A percentile compares a stretch with the other conserved stretches of the same genome.
These are phyloP conservation scores for Neoascia interrupta DNA, from an alignment of 2,888 invertebrate genomes.

Conservation along the genomic window DNA sequence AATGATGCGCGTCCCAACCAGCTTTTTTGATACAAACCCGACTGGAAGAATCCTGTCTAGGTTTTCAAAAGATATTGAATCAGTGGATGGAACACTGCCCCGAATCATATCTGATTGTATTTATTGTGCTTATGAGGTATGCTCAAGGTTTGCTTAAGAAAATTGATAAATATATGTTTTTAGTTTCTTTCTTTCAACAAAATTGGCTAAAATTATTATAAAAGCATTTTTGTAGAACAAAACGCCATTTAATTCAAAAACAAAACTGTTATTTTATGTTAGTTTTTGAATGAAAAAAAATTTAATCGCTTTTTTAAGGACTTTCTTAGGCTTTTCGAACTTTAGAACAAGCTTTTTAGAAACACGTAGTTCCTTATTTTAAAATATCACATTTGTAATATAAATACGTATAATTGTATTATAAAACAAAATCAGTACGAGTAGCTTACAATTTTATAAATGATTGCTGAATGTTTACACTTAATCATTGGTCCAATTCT, in stretches of 20 bases:
- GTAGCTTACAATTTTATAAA: too few relatives aligned
- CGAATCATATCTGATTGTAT: constrained; percentile 81
- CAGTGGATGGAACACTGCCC: constrained; percentile 79
- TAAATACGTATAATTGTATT: too few relatives aligned
- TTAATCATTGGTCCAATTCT: too few relatives aligned
- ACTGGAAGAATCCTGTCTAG: constrained; percentile 83
- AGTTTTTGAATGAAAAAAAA: too few relatives aligned
- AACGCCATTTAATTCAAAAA: background rate
- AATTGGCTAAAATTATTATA: constrained; percentile 21
- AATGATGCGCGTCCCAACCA: constrained; percentile 81
- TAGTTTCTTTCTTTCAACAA: background rate
- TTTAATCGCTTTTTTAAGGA: background rate
- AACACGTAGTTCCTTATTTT: too few relatives aligned
- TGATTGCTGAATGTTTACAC: too few relatives aligned
- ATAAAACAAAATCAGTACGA: too few relatives aligned
- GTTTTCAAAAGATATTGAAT: constrained; percentile 81
- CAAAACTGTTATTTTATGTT: too few relatives aligned
- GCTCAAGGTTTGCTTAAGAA: constrained; percentile 11
- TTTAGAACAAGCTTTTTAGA: too few relatives aligned
- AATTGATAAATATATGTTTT: constrained; percentile 9
- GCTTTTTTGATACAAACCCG: constrained; percentile 84
- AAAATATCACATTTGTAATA: too few relatives aligned
- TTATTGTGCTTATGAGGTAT: constrained; percentile 83
- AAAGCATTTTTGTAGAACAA: constrained; percentile 33
- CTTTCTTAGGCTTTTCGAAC: background rate